Percentiles rank a stretch among this genome's conserved stretches.
These are phyloP conservation scores for Drosophila hamatofila DNA, from an alignment of 2,888 invertebrate genomes.

Conservation along the genomic window DNA sequence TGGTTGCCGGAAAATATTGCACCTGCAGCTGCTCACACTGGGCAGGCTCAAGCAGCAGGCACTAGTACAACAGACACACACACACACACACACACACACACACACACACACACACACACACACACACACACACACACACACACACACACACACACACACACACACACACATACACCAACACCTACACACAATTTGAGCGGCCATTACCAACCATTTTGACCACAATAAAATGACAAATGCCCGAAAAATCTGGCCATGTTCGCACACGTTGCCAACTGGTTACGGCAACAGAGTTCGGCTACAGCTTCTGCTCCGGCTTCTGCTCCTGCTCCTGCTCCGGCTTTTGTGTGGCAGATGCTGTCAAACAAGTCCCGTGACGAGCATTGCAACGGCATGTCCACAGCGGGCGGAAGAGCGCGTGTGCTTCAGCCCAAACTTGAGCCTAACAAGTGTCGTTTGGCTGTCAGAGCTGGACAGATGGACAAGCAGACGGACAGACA, in stretches of 20 bases:
- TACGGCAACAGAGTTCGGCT: conserved; percentile 5
- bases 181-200: conserved; percentile 21
- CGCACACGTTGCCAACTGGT: conserved; percentile 53
- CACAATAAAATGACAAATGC: conserved; percentile 80
- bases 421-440: conserved; percentile 53
- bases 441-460: conserved; percentile 77
- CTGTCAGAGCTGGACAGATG: conserved; percentile 61
- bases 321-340: conserved; percentile 8
- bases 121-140: conserved; percentile 23
- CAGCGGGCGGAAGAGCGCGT: conserved; percentile 8
- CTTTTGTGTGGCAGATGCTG: conserved; percentile 59
- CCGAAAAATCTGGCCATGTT: conserved; percentile 76
- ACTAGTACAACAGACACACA: conserved; percentile 13
- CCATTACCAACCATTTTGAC: conserved; percentile 72
- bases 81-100: conserved; percentile 15
- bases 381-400: conserved; percentile 66
- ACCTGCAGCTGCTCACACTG: conserved; percentile 68
- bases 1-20: conserved; percentile 64
- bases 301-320: not conserved
- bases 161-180: conserved; percentile 7
- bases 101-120: conserved; percentile 12
- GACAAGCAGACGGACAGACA: conserved; percentile 12
- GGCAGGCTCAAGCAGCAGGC: conserved; percentile 20
- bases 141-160: conserved; percentile 19
- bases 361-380: conserved; percentile 78